Evolutionary conservation across 2,113 vertebrate species (phyloP).

Genomic region (Nipponia nippon): DNA sequence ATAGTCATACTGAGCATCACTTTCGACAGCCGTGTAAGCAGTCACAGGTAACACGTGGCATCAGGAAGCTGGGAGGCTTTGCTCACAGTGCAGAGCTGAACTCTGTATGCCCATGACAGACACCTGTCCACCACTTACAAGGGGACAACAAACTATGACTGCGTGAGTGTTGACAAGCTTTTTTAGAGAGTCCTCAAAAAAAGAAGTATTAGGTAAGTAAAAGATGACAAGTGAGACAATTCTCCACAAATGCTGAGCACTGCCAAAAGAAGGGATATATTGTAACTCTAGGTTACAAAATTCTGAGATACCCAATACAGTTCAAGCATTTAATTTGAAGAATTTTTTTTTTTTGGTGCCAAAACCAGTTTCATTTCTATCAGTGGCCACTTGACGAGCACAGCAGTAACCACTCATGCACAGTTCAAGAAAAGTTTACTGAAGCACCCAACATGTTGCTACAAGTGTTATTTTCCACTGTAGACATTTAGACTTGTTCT

Average conservation of each 20-base stretch:
- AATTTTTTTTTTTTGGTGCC: not conserved
- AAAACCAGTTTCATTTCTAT: not conserved
- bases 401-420: not conserved
- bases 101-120: not conserved
- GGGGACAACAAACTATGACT: not conserved
- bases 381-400: not conserved
- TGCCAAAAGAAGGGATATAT: not conserved
- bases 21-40: not conserved
- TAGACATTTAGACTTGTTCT: not conserved
- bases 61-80: not conserved
- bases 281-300: not conserved
- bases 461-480: not conserved
- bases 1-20: not conserved
- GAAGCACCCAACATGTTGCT: not conserved
- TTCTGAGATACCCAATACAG: not conserved
- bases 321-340: not conserved
- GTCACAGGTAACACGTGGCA: not conserved
- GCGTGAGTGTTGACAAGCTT: not conserved
- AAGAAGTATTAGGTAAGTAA: not conserved
- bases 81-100: not conserved
- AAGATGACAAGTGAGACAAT: not conserved
- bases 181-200: not conserved
- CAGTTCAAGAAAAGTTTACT: not conserved
- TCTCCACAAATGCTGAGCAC: not conserved
- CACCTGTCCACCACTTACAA: not conserved